Base-by-base conservation (phyloP, 2,113 vertebrate genomes). In the Poecile atricapillus region DNA sequence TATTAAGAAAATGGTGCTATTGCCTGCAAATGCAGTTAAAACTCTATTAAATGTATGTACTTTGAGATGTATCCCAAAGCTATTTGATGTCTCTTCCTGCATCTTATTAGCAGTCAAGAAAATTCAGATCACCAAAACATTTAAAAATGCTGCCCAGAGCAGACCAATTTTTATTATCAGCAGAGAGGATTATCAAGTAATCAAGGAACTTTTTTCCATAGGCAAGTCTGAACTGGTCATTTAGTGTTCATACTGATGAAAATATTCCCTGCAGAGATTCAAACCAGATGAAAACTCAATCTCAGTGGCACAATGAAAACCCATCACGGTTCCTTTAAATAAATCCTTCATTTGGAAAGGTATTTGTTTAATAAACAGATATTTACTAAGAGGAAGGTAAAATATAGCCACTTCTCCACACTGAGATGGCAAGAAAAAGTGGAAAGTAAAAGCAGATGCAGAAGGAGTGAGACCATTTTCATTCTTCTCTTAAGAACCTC, bases 1-100 rank as follows among this genome's bases (percentile, higher is more conserved):
- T 78, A 94, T 93, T 94, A 83, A 93, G 86, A 79, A 81, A 95
- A 90, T 75, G 30, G 33, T 79, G 20, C 43, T 87, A 89, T 91
- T 93, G 79, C 76, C 64, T 85, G 41, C 41, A 94, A 93, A 91
- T 55, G 41, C 78, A 89, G 77, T 94, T 94, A 91, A 91, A 89
- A 59, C 9, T 18, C 49, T 83, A 87, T 90, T 95, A 95, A 95
- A 79, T 73, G 35, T 2, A 21, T 60, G 12, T 50, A 85, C 23
- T 90, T 82, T 89, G 73, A 91, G 96, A 96, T 41, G 78, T 24
- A 89, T 60, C 44, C 67, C 64, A 80, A 90, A 95, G 58, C 78
- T 70, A 82, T 82, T 90, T 74, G 27, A 68, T 63, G 39, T 52
- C 16, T 83, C 47, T 83, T 94, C 50, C 71, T 83, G 50, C n/a